Percentiles rank a stretch among this genome's conserved stretches.
phyloP scores from a whole-genome alignment of 2,888 invertebrate species.

The Pandemis cinnamomeana region DNA sequence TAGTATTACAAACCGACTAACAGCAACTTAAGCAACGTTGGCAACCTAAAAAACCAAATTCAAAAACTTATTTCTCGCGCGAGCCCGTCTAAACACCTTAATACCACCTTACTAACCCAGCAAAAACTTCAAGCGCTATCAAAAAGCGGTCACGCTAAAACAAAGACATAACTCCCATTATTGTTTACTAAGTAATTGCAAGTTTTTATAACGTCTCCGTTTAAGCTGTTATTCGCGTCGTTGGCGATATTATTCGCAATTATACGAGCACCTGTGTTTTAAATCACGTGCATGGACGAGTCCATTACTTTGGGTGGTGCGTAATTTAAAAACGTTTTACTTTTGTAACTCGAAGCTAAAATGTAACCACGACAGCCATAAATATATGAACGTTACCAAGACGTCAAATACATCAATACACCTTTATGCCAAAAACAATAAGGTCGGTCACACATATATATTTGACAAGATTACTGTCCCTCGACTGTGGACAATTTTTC shows the following conservation, averaged over 20 bases:
- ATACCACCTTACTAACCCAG: neutral
- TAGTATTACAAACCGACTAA: too few species aligned
- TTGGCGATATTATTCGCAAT: slow-evolving; percentile 53
- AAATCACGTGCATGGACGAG: slow-evolving; percentile 53
- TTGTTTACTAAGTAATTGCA: slow-evolving; percentile 34
- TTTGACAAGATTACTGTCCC: too few species aligned
- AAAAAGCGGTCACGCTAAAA: neutral
- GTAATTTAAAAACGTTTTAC: slow-evolving; percentile 50
- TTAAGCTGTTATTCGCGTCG: slow-evolving; percentile 46
- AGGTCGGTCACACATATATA: too few species aligned
- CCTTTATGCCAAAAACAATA: too few species aligned
- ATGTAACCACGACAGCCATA: too few species aligned
- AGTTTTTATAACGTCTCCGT: slow-evolving; percentile 44
- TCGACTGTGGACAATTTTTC: too few species aligned
- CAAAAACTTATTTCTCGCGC: too few species aligned
- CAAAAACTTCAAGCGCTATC: neutral
- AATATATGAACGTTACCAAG: too few species aligned
- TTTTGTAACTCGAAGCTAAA: slow-evolving; percentile 43
- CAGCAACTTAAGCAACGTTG: too few species aligned
- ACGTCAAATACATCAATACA: too few species aligned
- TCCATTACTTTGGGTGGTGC: slow-evolving; percentile 43
- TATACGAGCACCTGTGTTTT: slow-evolving; percentile 52
- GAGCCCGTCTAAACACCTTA: neutral
- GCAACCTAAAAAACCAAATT: too few species aligned
- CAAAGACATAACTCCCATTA: slow-evolving; percentile 29